phyloP scores from a whole-genome alignment of 2,113 vertebrate genomes.

The Cyanoderma ruficeps region DNA sequence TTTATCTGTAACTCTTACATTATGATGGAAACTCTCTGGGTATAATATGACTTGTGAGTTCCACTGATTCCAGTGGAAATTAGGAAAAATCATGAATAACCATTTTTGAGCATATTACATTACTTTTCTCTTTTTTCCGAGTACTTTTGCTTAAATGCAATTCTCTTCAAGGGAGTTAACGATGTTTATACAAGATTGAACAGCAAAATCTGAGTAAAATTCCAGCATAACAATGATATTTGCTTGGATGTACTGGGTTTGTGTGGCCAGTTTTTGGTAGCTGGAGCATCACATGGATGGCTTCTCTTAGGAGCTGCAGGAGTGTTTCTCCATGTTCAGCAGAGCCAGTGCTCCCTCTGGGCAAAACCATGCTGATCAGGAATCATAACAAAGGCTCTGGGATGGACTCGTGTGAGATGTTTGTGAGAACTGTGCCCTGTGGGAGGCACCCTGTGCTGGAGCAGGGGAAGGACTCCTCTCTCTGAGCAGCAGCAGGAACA shows the following conservation, averaged over 20 bases:
- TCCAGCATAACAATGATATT: rapidly evolving
- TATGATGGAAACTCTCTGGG: not conserved
- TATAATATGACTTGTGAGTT: not conserved
- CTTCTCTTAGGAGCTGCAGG: not conserved
- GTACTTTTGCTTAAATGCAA: not conserved
- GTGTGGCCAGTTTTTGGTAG: not conserved
- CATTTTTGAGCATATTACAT: not conserved
- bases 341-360: not conserved
- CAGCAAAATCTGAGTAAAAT: not conserved
- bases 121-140: not conserved
- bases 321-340: not conserved
- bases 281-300: rapidly evolving
- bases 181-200: not conserved
- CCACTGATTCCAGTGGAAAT: not conserved
- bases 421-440: not conserved
- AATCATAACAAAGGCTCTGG: not conserved
- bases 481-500: not conserved
- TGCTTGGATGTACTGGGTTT: not conserved
- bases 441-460: not conserved
- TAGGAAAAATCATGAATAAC: not conserved
- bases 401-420: not conserved
- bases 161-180: not conserved
- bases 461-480: not conserved
- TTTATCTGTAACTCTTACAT: not conserved
- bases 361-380: not conserved